phyloP scores from a whole-genome alignment of 2,888 invertebrate species.

The Tribolium freemani region DNA sequence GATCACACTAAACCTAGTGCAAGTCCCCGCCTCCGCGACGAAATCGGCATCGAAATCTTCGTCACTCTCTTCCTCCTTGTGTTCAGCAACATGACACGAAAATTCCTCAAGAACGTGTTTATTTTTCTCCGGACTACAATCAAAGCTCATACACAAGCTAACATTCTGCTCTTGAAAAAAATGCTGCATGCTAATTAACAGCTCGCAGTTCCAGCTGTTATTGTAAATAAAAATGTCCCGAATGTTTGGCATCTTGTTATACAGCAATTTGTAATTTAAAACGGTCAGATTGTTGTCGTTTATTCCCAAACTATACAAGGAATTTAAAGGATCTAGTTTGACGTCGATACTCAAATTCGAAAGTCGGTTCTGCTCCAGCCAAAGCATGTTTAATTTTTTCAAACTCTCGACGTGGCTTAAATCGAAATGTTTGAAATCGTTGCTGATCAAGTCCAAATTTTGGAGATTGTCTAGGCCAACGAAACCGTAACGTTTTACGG shows the following conservation, averaged over 20 bases:
- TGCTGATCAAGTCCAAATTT: slow-evolving; percentile 62
- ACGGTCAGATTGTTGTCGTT: slow-evolving; percentile 59
- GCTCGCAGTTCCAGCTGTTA: slow-evolving; percentile 64
- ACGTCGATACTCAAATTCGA: slow-evolving; percentile 56
- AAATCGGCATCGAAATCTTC: slow-evolving; percentile 29
- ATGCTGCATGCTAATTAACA: slow-evolving; percentile 61
- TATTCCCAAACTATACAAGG: slow-evolving; percentile 59
- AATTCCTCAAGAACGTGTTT: slow-evolving; percentile 52
- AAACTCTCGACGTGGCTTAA: slow-evolving; percentile 60
- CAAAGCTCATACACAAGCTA: slow-evolving; percentile 58
- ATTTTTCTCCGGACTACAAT: slow-evolving; percentile 55
- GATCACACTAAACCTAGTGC: slow-evolving; percentile 2
- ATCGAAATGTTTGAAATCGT: slow-evolving; percentile 58
- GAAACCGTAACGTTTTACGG: slow-evolving; percentile 63
- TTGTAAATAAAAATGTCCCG: slow-evolving; percentile 61
- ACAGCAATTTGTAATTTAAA: slow-evolving; percentile 60
- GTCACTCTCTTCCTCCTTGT: slow-evolving; percentile 2
- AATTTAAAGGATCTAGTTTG: slow-evolving; percentile 56
- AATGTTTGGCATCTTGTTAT: slow-evolving; percentile 60
- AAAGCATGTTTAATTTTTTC: slow-evolving; percentile 59
- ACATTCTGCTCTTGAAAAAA: slow-evolving; percentile 58
- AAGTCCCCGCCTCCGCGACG: slow-evolving; percentile 7
- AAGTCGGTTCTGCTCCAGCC: slow-evolving; percentile 62
- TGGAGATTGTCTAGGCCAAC: slow-evolving; percentile 63
- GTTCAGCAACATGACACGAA: not conserved